Evolutionary conservation across 1,140 invertebrate genomes (phyloP).

Genomic region (Musca vetustissima): DNA sequence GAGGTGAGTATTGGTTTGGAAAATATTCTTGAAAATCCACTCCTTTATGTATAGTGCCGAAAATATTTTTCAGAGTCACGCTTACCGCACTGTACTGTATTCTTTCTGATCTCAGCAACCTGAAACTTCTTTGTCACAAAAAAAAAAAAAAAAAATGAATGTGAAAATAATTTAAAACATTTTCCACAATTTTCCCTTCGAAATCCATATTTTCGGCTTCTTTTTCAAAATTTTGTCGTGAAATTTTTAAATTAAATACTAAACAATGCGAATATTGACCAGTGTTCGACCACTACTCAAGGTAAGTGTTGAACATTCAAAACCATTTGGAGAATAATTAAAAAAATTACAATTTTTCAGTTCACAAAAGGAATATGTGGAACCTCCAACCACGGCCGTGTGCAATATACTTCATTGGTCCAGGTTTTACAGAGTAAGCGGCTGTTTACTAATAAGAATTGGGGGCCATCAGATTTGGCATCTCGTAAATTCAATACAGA

Average conservation of each 20-base stretch:
- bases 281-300: conserved; percentile 31
- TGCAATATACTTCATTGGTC: neutral
- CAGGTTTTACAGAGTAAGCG: neutral
- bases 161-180: conserved; percentile 22
- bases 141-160: neutral
- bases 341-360: too few species aligned
- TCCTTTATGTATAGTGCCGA: too few species aligned
- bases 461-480: too few species aligned
- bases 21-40: too few species aligned
- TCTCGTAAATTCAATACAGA: too few species aligned
- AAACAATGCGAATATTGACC: conserved; percentile 35
- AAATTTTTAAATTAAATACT: conserved; percentile 4
- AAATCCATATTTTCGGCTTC: neutral
- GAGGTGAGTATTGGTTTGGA: too few species aligned
- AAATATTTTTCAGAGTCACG: too few species aligned
- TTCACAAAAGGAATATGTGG: too few species aligned
- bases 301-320: conserved; percentile 12
- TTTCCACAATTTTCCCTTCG: conserved; percentile 20
- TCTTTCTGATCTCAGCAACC: neutral
- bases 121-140: neutral
- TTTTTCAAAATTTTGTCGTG: conserved; percentile 26
- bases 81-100: too few species aligned
- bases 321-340: too few species aligned
- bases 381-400: neutral
- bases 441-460: neutral